Evolutionary conservation across 2,797 vertebrate genomes (phyloP).

Genomic region (Lerista edwardsae): DNA sequence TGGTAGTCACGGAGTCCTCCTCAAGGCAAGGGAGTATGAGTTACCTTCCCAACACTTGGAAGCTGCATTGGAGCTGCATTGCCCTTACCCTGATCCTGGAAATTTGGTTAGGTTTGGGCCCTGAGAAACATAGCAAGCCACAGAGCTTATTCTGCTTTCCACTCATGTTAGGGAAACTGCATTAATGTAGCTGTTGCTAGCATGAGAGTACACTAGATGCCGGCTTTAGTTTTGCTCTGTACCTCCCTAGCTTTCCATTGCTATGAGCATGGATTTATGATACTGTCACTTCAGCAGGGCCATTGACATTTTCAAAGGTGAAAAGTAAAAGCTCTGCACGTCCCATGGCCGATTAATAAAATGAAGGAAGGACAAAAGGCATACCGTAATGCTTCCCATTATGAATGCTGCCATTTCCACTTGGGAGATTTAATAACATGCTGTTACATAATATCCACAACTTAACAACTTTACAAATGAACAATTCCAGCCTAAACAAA

Average conservation of each 20-base stretch:
- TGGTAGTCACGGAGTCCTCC: too few relatives aligned
- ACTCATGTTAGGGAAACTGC: not conserved
- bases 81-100: too few relatives aligned
- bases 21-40: too few relatives aligned
- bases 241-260: not conserved
- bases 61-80: too few relatives aligned
- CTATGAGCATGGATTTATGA: not conserved
- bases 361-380: conserved; percentile 2
- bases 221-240: not conserved
- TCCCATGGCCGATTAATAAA: not conserved
- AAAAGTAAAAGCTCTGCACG: not conserved
- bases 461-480: not conserved
- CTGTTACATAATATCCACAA: not conserved
- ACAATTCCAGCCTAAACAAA: not conserved
- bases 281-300: not conserved
- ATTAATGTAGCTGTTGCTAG: not conserved
- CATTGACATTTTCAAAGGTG: conserved; percentile 9
- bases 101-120: too few relatives aligned
- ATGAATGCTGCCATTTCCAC: not conserved
- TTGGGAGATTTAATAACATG: not conserved
- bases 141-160: not conserved
- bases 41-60: too few relatives aligned
- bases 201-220: not conserved
- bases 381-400: not conserved
- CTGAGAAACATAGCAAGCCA: not conserved